Conservation (phyloP, 2,113 vertebrate species). For the Pogona vitticeps region DNA sequence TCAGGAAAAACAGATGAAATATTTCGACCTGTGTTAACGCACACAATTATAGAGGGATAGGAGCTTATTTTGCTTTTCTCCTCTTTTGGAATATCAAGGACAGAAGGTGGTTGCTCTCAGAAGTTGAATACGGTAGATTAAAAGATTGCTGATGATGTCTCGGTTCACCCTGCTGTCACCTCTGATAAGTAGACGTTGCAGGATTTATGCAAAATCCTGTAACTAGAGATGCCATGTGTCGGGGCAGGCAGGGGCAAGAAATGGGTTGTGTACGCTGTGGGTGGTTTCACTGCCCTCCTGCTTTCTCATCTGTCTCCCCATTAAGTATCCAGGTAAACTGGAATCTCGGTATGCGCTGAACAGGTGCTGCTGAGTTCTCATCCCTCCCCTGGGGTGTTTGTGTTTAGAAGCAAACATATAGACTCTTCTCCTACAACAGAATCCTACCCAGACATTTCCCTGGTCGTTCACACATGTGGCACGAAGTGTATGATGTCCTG, state of each 20-base stretch:
- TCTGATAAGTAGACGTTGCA: neutral
- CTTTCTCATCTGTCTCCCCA: neutral
- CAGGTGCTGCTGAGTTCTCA: neutral
- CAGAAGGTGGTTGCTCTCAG: neutral
- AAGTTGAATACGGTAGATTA: neutral
- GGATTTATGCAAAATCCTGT: neutral
- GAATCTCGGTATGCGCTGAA: neutral
- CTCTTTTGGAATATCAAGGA: neutral
- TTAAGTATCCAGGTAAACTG: neutral
- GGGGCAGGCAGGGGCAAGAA: neutral
- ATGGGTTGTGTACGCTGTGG: neutral
- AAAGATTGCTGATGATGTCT: neutral
- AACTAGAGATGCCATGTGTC: neutral
- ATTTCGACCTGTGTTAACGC: neutral
- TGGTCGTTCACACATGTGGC: neutral
- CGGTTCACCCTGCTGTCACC: neutral
- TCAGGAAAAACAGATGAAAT: conserved; percentile 3
- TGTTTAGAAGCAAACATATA: neutral
- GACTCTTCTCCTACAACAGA: no score
- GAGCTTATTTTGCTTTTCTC: neutral
- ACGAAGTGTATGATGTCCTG: neutral
- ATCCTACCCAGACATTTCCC: no score
- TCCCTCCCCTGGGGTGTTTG: neutral
- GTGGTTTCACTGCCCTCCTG: neutral
- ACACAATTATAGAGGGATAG: neutral